Base-by-base conservation (phyloP, 2,113 vertebrate genomes). In the Coracopsis vasa region DNA sequence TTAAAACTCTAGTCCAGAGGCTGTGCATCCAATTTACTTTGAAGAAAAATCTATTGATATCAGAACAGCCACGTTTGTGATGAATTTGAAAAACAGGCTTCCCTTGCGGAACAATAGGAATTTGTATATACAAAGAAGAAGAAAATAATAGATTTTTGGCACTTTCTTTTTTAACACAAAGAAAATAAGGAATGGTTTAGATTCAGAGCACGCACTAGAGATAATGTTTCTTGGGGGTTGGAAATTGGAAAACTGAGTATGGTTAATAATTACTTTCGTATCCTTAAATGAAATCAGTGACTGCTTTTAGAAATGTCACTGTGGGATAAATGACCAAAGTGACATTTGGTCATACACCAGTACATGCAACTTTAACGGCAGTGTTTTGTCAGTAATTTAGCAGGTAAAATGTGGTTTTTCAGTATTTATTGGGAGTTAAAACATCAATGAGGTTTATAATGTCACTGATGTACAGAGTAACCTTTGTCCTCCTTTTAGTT, bases 1-100 rank as follows among this genome's bases (percentile, higher is more conserved):
- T 88, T 92, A 84, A 95, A 96, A 92, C 64, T 56, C 47, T n/a
- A 84, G 81, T 88, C 77, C 78, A 93, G 85, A 85, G 80, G 69
- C 86, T 90, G 72, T 92, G 50, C 80, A 53, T 94, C 41, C 0
- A 0, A 91, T 92, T 85, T 81, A 53, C 86, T 95, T 92, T 92
- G 92, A 92, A 88, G 69, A 90, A 92, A 81, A 92, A 94, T 90
- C 69, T 85, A 9, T 67, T 90, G n/a, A 37, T 88, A 88, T 48
- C 56, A 70, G 69, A 84, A 94, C 60, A 67, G 39, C 44, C 42
- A 8, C 2, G 10, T 91, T 77, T 74, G 42, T 80, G 71, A 53
- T 20, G 16, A 65, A 80, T 72, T 53, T 77, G 69, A 88, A 85
- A 58, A 87, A 47, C 50, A 53, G 50, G 33, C 61, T 81, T 93